Conservation (phyloP, 64 coral and sea anemone genomes). For the Catalaphyllia jardinei region DNA sequence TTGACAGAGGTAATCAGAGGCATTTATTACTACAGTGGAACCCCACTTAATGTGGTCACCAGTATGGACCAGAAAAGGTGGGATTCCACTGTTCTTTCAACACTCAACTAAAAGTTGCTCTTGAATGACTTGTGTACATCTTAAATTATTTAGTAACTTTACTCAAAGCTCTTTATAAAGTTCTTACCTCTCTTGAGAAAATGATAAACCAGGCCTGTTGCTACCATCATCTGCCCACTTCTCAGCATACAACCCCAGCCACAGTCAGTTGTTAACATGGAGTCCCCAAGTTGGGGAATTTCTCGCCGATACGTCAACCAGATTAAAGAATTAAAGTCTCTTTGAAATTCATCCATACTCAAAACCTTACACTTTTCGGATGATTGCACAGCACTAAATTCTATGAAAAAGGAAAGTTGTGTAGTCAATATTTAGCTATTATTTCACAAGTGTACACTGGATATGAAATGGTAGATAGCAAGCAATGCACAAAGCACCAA, state of each 20-base stretch:
- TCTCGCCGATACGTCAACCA: conserved; percentile 95
- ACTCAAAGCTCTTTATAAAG: background rate
- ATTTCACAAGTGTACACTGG: too few relatives aligned
- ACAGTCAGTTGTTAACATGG: conserved; percentile 88
- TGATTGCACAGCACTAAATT: conserved; percentile 65
- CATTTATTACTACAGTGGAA: too few relatives aligned
- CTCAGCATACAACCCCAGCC: conserved; percentile 98
- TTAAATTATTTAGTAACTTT: too few relatives aligned
- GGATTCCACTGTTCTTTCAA: too few relatives aligned
- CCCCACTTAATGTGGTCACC: too few relatives aligned
- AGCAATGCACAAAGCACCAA: too few relatives aligned
- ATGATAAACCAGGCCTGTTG: conserved; percentile 89
- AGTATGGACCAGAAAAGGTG: too few relatives aligned
- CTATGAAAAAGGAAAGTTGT: conserved; percentile 13
- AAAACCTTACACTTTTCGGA: conserved; percentile 72
- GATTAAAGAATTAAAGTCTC: conserved; percentile 88
- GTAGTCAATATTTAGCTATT: background rate
- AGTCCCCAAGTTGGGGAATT: conserved; percentile 88
- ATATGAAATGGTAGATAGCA: too few relatives aligned
- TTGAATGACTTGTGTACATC: too few relatives aligned
- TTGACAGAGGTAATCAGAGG: too few relatives aligned
- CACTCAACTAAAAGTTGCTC: too few relatives aligned
- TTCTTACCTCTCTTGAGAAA: conserved; percentile 86
- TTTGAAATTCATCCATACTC: conserved; percentile 89
- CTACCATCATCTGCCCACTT: conserved; percentile 98